A percentile compares a stretch with the other conserved stretches of the same genome.
Evolutionary conservation across 1,140 invertebrate species (phyloP).

Genomic region (Drosophila guanche): DNA sequence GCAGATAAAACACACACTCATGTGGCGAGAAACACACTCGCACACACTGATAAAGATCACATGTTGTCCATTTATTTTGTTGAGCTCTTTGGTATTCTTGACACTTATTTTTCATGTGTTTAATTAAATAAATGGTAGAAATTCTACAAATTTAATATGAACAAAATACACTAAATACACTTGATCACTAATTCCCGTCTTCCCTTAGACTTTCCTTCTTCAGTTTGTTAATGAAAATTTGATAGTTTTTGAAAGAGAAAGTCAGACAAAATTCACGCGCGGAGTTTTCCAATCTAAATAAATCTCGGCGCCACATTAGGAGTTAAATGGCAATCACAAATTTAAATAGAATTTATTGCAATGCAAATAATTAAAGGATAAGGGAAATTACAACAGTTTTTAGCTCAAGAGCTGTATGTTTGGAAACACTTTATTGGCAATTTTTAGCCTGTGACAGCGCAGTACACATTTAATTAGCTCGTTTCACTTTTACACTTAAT

Average conservation of each 20-base stretch:
- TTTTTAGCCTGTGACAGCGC: neutral
- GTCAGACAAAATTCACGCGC: too few species aligned
- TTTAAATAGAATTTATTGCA: conserved; percentile 2
- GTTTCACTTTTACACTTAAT: too few species aligned
- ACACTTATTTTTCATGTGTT: conserved; percentile 56
- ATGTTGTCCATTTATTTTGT: conserved; percentile 68
- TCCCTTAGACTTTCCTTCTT: conserved; percentile 6
- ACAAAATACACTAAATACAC: neutral
- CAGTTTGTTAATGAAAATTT: conserved; percentile 65
- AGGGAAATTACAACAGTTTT: too few species aligned
- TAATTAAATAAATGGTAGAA: conserved; percentile 64
- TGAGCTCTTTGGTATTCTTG: conserved; percentile 14
- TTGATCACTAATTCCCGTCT: neutral
- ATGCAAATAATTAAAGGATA: neutral
- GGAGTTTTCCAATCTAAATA: conserved; percentile 21
- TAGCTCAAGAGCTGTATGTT: too few species aligned
- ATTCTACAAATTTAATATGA: conserved; percentile 26
- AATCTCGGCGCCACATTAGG: conserved; percentile 32
- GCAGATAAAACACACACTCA: conserved; percentile 17
- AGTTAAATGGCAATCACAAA: conserved; percentile 25
- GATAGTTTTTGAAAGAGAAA: conserved; percentile 30
- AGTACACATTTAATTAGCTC: neutral
- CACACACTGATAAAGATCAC: conserved; percentile 45
- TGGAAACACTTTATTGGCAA: neutral
- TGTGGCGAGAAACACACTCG: neutral